Evolutionary conservation across 2,113 vertebrate species (phyloP).

Genomic region (Balaeniceps rex): DNA sequence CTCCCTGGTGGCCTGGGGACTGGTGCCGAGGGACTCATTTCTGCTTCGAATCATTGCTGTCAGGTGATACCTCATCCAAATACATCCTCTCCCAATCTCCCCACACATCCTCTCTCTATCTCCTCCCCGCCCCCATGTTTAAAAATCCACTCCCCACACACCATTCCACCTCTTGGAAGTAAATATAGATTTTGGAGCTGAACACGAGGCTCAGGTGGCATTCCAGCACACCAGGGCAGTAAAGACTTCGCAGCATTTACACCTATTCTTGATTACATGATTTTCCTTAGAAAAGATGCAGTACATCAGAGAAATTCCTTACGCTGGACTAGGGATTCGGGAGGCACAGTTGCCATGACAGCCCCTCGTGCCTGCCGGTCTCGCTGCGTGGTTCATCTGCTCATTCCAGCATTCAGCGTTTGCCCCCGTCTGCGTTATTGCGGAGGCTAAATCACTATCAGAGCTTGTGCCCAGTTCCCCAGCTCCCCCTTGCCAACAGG

Average conservation of each 20-base stretch:
- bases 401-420: background rate
- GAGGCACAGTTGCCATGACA: constrained; percentile 37
- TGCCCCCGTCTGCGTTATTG: rapidly evolving
- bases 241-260: too few relatives aligned
- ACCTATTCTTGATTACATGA: background rate
- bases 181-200: background rate
- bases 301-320: background rate
- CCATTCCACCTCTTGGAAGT: background rate
- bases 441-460: background rate
- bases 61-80: background rate
- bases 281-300: background rate
- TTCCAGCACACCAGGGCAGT: background rate
- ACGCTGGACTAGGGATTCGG: background rate
- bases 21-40: background rate
- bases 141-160: background rate
- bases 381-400: background rate
- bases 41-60: background rate
- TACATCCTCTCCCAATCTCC: background rate
- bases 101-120: background rate
- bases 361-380: background rate
- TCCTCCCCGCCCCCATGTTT: rapidly evolving
- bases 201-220: background rate
- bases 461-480: background rate
- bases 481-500: rapidly evolving
- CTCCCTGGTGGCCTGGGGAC: background rate